Base-by-base conservation (phyloP, 1,140 invertebrate genomes). In the Drosophila virilis region DNA sequence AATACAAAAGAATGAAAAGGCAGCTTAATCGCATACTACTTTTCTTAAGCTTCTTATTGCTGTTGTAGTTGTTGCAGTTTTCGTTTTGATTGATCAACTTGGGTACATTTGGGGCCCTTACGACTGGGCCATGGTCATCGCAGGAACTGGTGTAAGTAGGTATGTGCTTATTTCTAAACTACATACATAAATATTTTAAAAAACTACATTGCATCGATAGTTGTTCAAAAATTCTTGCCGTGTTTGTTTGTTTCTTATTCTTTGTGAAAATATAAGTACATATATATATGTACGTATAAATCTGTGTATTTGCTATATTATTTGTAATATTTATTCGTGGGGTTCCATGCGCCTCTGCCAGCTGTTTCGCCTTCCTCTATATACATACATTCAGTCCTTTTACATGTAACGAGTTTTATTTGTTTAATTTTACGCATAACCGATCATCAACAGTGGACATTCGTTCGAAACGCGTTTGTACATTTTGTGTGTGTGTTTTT, bases 61-160 rank as follows among this genome's bases (percentile, higher is more conserved):
- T 77, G 43, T 67, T 77, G 33, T 71, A 50, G n/a, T 67, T 78
- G 48, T 69, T 75, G 38, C 66, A 40, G 17, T 37, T 46, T 42
- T 64, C n/a, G 40, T 64, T 43, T 62, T 28, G 32, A 42, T 51
- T 72, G 35, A 54, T 81, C 57, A 68, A 78, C 46, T 85, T 52
- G 69, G 72, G 58, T 69, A 55, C 50, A 74, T 60, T 54, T 60
- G 64, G 45, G 55, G 50, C 17, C 67, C 67, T 68, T 71, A 43
- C 38, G 55, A 48, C 55, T 50, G 38, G 78, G 58, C 61, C 64
- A 17, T 70, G 64, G 50, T 62, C 78, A 62, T 50, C 62, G 73
- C 67, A 86, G 82, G 82, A 86, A 86, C 82, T 86, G 75, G 79
- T 82, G 77, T 71, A 68, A 73, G 55, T 76, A 73, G 67, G 51